Conservation (phyloP, 2,888 invertebrate species). For the Ophraella communa region DNA sequence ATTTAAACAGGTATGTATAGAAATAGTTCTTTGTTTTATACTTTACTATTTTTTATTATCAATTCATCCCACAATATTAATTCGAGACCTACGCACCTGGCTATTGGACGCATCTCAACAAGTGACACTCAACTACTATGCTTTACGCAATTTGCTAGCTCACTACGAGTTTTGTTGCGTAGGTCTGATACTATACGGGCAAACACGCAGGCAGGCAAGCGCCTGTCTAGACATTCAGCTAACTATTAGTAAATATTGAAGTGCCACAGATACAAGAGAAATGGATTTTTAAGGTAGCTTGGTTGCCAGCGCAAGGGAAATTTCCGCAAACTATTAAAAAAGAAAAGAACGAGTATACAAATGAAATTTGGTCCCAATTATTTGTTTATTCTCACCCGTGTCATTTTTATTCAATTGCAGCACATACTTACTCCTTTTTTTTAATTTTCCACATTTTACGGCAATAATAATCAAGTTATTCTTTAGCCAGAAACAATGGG, state of each 20-base stretch:
- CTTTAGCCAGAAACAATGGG: not conserved
- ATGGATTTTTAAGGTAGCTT: constrained; percentile 15
- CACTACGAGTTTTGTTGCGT: constrained; percentile 45
- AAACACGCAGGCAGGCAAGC: too few species aligned
- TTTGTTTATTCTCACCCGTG: too few species aligned
- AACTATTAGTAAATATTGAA: constrained; percentile 46
- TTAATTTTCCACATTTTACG: too few species aligned
- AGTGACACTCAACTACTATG: constrained; percentile 23
- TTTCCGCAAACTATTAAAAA: not conserved
- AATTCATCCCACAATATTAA: not conserved
- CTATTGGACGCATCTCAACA: constrained; percentile 18
- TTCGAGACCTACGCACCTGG: constrained; percentile 20
- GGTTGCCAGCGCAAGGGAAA: constrained; percentile 16
- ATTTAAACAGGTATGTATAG: too few species aligned
- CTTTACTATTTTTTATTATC: too few species aligned
- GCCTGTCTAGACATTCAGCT: constrained; percentile 41
- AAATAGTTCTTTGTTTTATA: too few species aligned
- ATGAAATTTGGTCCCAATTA: not conserved
- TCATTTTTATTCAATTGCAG: too few species aligned
- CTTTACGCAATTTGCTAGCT: constrained; percentile 28
- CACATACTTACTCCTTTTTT: too few species aligned
- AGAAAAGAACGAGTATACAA: not conserved
- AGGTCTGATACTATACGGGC: constrained; percentile 37
- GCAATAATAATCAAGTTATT: not conserved
- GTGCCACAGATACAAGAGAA: constrained; percentile 17